Evolutionary conservation across 2,797 vertebrate genomes (phyloP).

Genomic region (Gephyroberyx darwinii): DNA sequence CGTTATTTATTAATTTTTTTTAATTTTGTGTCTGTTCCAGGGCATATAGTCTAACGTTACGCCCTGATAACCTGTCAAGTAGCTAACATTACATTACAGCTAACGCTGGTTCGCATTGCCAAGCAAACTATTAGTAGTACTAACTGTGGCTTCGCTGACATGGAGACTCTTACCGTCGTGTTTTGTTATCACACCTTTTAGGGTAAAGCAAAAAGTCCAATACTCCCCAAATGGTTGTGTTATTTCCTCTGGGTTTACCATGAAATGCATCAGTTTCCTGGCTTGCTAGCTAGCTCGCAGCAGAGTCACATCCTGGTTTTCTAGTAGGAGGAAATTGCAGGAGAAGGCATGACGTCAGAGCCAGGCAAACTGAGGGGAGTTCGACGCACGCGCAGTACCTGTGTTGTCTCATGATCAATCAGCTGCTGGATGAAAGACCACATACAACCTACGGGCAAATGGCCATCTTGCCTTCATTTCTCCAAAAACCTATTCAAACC

Average conservation of each 20-base stretch:
- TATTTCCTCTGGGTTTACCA: background rate
- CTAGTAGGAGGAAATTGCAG: background rate
- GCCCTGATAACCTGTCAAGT: background rate
- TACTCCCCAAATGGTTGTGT: background rate
- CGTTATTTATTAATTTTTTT: background rate
- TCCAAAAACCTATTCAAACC: too few species aligned
- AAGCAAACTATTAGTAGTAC: background rate
- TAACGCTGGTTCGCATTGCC: background rate
- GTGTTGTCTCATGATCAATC: too few species aligned
- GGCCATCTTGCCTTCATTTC: too few species aligned
- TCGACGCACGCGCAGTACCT: slow-evolving; percentile 28
- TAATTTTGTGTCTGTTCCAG: background rate
- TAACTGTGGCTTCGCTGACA: background rate
- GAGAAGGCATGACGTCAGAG: slow-evolving; percentile 28
- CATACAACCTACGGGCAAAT: too few species aligned
- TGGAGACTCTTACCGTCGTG: background rate
- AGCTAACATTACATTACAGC: background rate
- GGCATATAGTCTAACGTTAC: background rate
- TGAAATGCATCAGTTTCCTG: background rate
- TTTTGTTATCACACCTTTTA: background rate
- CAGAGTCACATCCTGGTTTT: slow-evolving; percentile 49
- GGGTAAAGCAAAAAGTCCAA: background rate
- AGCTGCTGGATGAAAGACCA: too few species aligned
- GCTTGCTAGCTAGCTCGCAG: background rate
- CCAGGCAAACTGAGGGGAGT: accelerated